Percentiles rank a stretch among this genome's conserved stretches.
phyloP scores from a whole-genome alignment of 2,797 vertebrate genomes.

The Rhinophrynus dorsalis region DNA sequence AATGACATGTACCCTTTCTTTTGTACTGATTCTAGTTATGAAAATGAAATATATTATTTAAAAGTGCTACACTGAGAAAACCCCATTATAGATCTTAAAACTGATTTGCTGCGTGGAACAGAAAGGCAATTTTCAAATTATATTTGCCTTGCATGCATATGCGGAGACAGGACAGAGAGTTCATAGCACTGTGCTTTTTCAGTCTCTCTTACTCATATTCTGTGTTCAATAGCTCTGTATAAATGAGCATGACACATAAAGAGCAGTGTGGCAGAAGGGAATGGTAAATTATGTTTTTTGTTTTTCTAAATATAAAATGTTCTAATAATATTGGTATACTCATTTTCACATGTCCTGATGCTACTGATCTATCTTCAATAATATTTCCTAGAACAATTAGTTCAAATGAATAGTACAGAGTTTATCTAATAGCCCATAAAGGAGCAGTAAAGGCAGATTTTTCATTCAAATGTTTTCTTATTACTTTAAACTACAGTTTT shows the following conservation, averaged over 20 bases:
- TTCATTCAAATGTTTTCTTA: no score
- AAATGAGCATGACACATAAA: conserved; percentile 9
- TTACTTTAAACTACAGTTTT: no score
- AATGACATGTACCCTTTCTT: no score
- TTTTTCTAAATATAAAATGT: no score
- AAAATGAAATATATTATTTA: conserved; percentile 14
- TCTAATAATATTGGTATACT: no score
- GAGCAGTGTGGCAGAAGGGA: background rate
- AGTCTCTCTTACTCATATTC: background rate
- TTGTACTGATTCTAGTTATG: conserved; percentile 5
- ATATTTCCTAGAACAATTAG: no score
- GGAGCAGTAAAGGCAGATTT: no score
- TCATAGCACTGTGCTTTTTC: conserved; percentile 1
- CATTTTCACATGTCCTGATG: no score
- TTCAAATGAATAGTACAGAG: no score
- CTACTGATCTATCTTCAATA: no score
- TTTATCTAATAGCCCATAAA: no score
- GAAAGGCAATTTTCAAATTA: conserved; percentile 19
- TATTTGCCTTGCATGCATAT: conserved; percentile 2
- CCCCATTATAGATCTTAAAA: conserved; percentile 22
- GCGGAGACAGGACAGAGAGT: background rate
- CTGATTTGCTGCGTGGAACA: conserved; percentile 17
- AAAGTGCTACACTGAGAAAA: conserved; percentile 16
- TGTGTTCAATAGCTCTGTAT: background rate
- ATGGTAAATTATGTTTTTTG: no score